Evolutionary conservation across 1,140 invertebrate genomes (phyloP).

Genomic region (Leptopilina boulardi): DNA sequence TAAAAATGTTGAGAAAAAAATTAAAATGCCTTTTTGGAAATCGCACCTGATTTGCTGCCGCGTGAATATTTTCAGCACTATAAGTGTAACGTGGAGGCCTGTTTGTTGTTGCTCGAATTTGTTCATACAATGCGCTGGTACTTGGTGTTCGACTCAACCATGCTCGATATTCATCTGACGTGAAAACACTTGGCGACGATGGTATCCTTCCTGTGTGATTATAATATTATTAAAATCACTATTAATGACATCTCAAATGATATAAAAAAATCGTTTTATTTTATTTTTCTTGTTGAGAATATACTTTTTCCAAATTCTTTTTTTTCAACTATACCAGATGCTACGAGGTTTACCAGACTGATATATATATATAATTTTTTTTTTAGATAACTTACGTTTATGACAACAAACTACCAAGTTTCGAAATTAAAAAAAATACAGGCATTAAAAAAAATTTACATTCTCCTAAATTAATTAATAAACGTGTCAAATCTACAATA

Average conservation of each 20-base stretch:
- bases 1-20: too few species aligned
- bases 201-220: constrained; percentile 77
- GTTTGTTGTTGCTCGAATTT: constrained; percentile 85
- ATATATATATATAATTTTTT: not conserved
- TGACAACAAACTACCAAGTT: not conserved
- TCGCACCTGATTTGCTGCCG: constrained; percentile 84
- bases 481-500: too few species aligned
- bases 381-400: not conserved
- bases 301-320: too few species aligned
- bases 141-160: constrained; percentile 93
- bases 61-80: constrained; percentile 92
- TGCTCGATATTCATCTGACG: constrained; percentile 92
- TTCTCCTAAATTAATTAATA: not conserved
- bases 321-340: not conserved
- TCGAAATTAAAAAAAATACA: not conserved
- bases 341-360: not conserved
- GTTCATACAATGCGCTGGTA: constrained; percentile 93
- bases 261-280: too few species aligned
- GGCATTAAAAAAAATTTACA: too few species aligned
- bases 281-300: too few species aligned
- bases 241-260: not conserved
- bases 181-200: constrained; percentile 87
- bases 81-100: constrained; percentile 87
- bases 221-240: constrained; percentile 21
- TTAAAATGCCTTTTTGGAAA: not conserved